Conservation (phyloP, 2,888 invertebrate species). For the Subacronicta megacephala region DNA sequence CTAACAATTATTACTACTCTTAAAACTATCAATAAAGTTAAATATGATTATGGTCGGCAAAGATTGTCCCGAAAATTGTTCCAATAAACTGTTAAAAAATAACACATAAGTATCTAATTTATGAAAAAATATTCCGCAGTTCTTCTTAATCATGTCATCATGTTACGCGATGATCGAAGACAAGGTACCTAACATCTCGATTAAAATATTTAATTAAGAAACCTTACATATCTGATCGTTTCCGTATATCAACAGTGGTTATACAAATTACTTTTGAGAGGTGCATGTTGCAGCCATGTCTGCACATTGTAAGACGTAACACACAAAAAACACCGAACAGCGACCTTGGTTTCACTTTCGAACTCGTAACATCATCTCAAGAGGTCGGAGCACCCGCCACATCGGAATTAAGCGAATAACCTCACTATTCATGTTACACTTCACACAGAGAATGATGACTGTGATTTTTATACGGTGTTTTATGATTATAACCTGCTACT, state of each 20-base stretch:
- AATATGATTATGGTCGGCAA: too few relatives aligned
- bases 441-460: conserved; percentile 38
- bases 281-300: conserved; percentile 60
- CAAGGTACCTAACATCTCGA: conserved; percentile 44
- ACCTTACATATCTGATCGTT: conserved; percentile 60
- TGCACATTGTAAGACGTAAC: conserved; percentile 39
- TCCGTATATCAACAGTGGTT: conserved; percentile 42
- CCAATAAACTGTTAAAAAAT: conserved; percentile 10
- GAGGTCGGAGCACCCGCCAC: conserved; percentile 69
- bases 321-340: conserved; percentile 42
- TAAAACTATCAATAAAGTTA: too few relatives aligned
- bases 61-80: neutral
- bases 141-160: conserved; percentile 23
- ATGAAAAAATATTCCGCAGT: conserved; percentile 21
- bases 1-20: neutral
- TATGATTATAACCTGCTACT: conserved; percentile 12
- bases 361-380: conserved; percentile 63
- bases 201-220: conserved; percentile 54
- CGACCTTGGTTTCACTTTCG: conserved; percentile 79
- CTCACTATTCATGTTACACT: conserved; percentile 42
- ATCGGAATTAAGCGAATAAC: conserved; percentile 49
- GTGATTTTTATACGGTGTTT: conserved; percentile 18
- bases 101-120: conserved; percentile 23
- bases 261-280: conserved; percentile 55
- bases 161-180: conserved; percentile 35